Evolutionary conservation across 2,888 invertebrate species (phyloP), one percentile per base, ranked within the genome.

Genomic region (Microplitis manilae): DNA sequence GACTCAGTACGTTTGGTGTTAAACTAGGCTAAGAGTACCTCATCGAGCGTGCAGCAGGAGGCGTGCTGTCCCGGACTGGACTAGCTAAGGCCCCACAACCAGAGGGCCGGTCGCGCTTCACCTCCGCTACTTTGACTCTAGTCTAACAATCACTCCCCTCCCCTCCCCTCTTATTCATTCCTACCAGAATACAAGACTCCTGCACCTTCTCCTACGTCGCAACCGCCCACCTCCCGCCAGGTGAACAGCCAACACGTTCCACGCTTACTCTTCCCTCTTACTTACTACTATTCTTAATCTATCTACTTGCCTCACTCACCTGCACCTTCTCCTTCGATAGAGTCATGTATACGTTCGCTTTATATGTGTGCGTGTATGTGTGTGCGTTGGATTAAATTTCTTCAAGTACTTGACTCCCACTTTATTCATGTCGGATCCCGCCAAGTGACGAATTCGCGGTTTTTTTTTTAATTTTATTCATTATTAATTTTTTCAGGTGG

Each of bases 51-150:
- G 88, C 88, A 88, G 87, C 89, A 88, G 88, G 88, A 89, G 89
- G 89, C 89, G 89, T 89, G 89, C 89, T 89, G 88, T 89, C 88
- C 88, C 87, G 86, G 87, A 89, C 88, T 89, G 89, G 88, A 89
- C 89, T 89, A 89, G 87, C 85, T 86, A 85, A 87, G 89, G 88
- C 88, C 89, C 87, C 88, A 86, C 84, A 86, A 84, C 84, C 86
- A 86, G 89, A 89, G 89, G 88, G 89, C 88, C 89, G 88, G 89
- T 88, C 87, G 85, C 86, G 87, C 86, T 87, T 87, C 86, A 86
- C 87, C 86, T 86, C 87, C 87, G 87, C 85, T 87, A 83, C 83
- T 87, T 86, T 87, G 86, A 84, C 83, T 83, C 82, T 79, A 81
- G 79, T 81, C 79, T 50, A 50, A 50, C 50, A 50, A 50, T 50